Evolutionary conservation across 2,888 invertebrate species (phyloP).

Genomic region (Idaea aversata): DNA sequence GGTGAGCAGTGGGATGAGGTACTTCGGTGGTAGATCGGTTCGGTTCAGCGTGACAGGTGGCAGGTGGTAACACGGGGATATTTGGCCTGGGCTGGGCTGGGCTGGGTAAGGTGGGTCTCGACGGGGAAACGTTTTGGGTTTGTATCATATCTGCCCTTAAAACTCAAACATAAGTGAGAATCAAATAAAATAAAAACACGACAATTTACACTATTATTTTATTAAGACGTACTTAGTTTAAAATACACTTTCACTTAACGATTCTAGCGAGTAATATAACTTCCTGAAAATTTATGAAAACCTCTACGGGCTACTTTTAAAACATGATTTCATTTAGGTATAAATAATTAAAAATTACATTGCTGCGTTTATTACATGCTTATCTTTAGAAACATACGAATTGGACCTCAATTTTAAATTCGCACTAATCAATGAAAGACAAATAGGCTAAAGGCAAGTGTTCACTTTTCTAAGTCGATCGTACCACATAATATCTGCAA

Average conservation of each 20-base stretch:
- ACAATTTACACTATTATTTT: conserved; percentile 60
- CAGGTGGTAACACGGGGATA: conserved; percentile 64
- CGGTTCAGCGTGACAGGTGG: conserved; percentile 58
- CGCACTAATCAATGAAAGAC: conserved; percentile 63
- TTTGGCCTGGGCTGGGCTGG: conserved; percentile 45
- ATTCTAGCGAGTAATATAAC: conserved; percentile 75
- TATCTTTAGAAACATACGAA: conserved; percentile 72
- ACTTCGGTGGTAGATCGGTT: conserved; percentile 62
- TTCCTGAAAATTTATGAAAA: conserved; percentile 68
- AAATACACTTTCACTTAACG: conserved; percentile 75
- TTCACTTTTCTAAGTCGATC: conserved; percentile 11
- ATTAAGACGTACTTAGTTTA: conserved; percentile 66
- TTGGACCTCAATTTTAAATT: conserved; percentile 78
- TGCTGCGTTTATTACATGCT: conserved; percentile 60
- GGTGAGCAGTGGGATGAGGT: conserved; percentile 76
- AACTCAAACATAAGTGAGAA: conserved; percentile 24
- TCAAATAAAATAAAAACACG: conserved; percentile 39
- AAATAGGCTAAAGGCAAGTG: conserved; percentile 8
- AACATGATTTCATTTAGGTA: conserved; percentile 67
- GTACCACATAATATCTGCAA: background rate
- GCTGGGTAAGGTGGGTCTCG: conserved; percentile 72
- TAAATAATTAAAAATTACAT: conserved; percentile 55
- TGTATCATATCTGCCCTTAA: conserved; percentile 50
- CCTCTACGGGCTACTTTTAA: conserved; percentile 56
- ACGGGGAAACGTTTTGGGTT: conserved; percentile 60